Conservation (phyloP, 2,113 vertebrate species). For the Benthochromis sp. region DNA sequence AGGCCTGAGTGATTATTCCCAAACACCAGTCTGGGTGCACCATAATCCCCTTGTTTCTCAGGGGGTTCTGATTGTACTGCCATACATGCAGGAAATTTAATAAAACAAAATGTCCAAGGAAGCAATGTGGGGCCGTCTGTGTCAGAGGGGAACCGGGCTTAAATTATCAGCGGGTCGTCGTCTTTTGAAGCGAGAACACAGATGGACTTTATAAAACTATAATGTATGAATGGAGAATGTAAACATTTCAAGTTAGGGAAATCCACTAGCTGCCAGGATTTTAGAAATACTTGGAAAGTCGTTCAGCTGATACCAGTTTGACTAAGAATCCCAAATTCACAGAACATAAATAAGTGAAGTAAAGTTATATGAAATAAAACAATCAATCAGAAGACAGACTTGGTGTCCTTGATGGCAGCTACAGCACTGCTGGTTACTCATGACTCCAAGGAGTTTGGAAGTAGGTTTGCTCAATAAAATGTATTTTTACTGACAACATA, state of each 20-base stretch:
- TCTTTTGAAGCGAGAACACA: slow-evolving; percentile 7
- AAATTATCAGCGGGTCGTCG: slow-evolving; percentile 11
- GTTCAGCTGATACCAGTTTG: not conserved
- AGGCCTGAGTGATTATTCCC: slow-evolving; percentile 58
- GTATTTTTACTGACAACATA: not conserved
- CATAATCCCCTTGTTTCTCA: slow-evolving; percentile 55
- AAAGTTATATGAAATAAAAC: not conserved
- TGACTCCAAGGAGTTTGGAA: not conserved
- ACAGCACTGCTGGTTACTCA: not conserved
- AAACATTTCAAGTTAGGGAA: not conserved
- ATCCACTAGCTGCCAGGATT: not conserved
- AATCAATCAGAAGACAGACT: not conserved
- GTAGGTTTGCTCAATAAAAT: not conserved
- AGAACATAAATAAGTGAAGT: not conserved
- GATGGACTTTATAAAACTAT: not conserved
- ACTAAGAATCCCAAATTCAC: not conserved
- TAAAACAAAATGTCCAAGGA: slow-evolving; percentile 46
- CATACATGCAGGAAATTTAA: slow-evolving; percentile 51
- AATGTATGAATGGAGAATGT: not conserved
- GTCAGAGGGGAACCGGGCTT: not conserved
- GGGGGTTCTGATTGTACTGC: slow-evolving; percentile 32
- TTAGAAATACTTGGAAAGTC: not conserved
- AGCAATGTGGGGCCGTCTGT: not conserved
- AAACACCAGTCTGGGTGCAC: slow-evolving; percentile 34
- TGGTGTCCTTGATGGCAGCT: not conserved